phyloP scores from a whole-genome alignment of 2,888 invertebrate genomes.

The Lathronympha strigana region DNA sequence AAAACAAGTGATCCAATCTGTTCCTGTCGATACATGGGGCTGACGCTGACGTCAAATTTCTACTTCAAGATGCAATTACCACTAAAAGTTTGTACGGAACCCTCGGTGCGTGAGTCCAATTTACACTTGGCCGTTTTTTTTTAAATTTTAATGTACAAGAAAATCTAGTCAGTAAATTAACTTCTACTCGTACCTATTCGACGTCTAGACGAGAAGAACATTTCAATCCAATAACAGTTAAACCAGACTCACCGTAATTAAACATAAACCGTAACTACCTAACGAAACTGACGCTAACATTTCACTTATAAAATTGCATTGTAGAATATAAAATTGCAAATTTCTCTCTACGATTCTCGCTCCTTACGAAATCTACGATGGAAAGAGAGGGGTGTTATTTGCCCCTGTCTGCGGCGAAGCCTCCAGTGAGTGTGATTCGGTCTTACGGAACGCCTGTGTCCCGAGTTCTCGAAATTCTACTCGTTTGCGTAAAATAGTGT shows the following conservation, averaged over 20 bases:
- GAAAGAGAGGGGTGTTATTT: conserved; percentile 26
- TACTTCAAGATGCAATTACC: too few species aligned
- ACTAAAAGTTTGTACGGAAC: too few species aligned
- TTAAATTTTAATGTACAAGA: too few species aligned
- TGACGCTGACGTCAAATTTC: too few species aligned
- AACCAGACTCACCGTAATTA: not conserved
- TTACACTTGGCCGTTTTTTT: too few species aligned
- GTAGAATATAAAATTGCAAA: conserved; percentile 40
- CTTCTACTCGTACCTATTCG: too few species aligned
- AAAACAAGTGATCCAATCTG: too few species aligned
- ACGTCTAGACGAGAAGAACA: too few species aligned
- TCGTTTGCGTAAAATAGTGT: conserved; percentile 34
- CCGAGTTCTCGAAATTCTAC: not conserved
- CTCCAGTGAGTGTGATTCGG: conserved; percentile 19
- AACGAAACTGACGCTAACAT: conserved; percentile 31
- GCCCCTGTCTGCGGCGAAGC: conserved; percentile 16
- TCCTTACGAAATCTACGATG: conserved; percentile 33
- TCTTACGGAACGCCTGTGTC: not conserved
- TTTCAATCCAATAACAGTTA: not conserved
- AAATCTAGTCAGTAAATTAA: too few species aligned
- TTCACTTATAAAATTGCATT: conserved; percentile 40
- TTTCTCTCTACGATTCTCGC: conserved; percentile 36
- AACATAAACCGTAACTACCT: conserved; percentile 8
- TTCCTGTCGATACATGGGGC: too few species aligned
- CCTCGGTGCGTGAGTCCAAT: too few species aligned